These are phyloP conservation scores for Sialia sialis DNA, from an alignment of 2,113 vertebrate species.

Conservation along the genomic window DNA sequence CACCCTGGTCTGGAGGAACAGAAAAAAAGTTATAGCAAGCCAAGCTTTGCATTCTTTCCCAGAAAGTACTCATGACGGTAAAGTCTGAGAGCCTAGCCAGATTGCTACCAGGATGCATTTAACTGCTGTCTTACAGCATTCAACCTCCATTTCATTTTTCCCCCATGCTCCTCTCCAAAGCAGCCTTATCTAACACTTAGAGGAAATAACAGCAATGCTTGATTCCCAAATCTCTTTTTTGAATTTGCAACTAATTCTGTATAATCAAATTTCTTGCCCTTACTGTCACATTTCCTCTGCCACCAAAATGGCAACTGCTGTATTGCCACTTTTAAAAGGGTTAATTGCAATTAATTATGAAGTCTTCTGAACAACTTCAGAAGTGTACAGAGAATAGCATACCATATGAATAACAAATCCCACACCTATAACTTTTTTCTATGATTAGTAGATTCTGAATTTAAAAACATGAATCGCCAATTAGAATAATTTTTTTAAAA, in stretches of 20 bases:
- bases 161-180: not conserved
- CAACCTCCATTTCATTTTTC: not conserved
- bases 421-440: not conserved
- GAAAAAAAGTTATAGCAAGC: constrained; percentile 58
- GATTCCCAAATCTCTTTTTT: not conserved
- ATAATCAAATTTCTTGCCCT: not conserved
- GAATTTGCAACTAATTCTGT: not conserved
- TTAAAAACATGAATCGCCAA: not conserved
- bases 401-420: not conserved
- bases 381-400: not conserved
- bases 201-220: not conserved
- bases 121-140: not conserved
- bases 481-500: not conserved
- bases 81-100: not conserved
- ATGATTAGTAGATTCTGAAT: not conserved
- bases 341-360: not conserved
- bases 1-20: constrained; percentile 72
- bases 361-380: not conserved
- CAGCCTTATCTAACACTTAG: not conserved
- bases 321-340: not conserved
- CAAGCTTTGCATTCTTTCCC: not conserved
- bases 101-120: not conserved
- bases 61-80: not conserved
- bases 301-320: not conserved
- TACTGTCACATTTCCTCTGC: not conserved